Percentiles rank a stretch among this genome's conserved stretches.
phyloP scores from a whole-genome alignment of 2,797 vertebrate genomes.

The Sus cebifrons region DNA sequence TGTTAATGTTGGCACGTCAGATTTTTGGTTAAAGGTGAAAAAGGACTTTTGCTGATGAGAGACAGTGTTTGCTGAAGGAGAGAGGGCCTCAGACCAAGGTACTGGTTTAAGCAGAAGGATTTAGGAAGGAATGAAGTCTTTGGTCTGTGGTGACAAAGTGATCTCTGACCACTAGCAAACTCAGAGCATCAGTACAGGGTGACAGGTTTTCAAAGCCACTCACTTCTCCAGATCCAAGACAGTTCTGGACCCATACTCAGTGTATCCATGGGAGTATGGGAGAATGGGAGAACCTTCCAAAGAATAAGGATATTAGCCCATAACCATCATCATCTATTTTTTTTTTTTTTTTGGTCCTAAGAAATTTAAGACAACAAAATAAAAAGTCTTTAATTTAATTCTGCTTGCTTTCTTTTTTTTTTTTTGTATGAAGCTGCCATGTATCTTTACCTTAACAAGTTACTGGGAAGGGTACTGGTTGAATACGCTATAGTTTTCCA shows the following conservation, averaged over 20 bases:
- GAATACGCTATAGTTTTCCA: background rate
- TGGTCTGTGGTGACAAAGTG: background rate
- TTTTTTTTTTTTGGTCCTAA: background rate
- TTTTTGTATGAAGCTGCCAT: background rate
- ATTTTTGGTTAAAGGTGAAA: background rate
- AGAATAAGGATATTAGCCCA: background rate
- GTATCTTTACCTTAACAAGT: background rate
- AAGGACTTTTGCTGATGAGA: background rate
- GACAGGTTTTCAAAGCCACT: background rate
- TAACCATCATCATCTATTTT: background rate
- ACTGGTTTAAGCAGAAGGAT: background rate
- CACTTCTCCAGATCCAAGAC: background rate
- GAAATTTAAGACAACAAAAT: constrained; percentile 20
- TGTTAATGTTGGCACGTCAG: background rate
- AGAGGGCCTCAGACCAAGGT: background rate
- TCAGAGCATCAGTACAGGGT: background rate
- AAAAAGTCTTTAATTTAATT: constrained; percentile 5
- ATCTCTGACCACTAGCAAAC: background rate
- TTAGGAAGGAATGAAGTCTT: background rate
- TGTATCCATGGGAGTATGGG: background rate
- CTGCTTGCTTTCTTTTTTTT: background rate
- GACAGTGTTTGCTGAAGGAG: background rate
- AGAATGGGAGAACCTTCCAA: background rate
- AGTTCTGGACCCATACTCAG: accelerated
- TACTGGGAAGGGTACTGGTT: background rate